Evolutionary conservation across 2,888 invertebrate genomes (phyloP).

Genomic region (Habrosyne pyritoides): DNA sequence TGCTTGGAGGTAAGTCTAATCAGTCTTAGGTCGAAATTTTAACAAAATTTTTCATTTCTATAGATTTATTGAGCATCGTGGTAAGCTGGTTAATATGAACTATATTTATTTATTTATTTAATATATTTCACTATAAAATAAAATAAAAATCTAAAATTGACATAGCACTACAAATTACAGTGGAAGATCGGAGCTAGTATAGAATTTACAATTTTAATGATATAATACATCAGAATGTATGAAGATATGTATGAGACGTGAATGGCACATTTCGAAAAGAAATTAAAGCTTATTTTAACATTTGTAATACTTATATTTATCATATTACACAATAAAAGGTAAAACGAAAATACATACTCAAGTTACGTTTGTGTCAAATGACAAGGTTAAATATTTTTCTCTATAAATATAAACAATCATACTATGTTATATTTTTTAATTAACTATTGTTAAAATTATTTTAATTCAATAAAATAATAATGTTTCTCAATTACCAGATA

Average conservation of each 20-base stretch:
- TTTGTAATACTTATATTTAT: slow-evolving; percentile 10
- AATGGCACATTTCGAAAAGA: slow-evolving; percentile 51
- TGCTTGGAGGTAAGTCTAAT: slow-evolving; percentile 69
- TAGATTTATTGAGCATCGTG: slow-evolving; percentile 58
- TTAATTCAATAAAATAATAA: neutral
- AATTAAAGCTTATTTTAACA: slow-evolving; percentile 49
- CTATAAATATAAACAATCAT: neutral
- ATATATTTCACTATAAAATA: slow-evolving; percentile 18
- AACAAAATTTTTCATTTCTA: slow-evolving; percentile 37
- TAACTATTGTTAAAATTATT: neutral
- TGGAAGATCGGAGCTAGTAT: neutral
- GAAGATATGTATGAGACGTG: slow-evolving; percentile 56
- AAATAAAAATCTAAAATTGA: slow-evolving; percentile 30
- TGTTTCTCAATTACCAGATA: neutral
- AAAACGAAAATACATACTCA: neutral
- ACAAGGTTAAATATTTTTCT: neutral
- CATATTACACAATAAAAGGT: neutral
- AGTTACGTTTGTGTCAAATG: neutral
- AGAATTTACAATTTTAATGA: neutral
- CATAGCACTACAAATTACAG: slow-evolving; percentile 29
- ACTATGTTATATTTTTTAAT: neutral
- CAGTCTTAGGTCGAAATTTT: slow-evolving; percentile 78
- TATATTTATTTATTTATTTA: slow-evolving; percentile 10
- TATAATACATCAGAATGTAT: slow-evolving; percentile 16
- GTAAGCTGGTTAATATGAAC: slow-evolving; percentile 42